Evolutionary conservation across 2,797 vertebrate species (phyloP), one percentile per base, ranked within the genome.

Genomic region (Myoxocephalus aenaeus): DNA sequence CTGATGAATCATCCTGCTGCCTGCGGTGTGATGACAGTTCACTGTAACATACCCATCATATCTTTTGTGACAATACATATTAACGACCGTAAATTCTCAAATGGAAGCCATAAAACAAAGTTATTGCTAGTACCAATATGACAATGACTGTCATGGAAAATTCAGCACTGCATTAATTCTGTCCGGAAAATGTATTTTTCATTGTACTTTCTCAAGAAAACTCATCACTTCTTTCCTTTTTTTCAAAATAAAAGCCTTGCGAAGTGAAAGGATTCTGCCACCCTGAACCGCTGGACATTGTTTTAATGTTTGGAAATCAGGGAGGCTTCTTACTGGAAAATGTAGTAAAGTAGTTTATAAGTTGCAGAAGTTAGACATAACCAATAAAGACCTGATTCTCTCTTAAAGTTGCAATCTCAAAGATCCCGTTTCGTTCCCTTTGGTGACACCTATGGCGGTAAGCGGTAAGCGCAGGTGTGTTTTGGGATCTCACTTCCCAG

Each of bases 171-270:
- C 14, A 10, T 62, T 48, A 1, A 62, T 7, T 50, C 46, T 25
- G n/a, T 50, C 25, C 68, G 42, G 53, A 62, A 22, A 59, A 17
- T 25, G 2, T 7, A 5, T 64, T 40, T 42, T 40, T 69, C 7
- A 1, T 48, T 66, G 22, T n/a, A 61, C 32, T 66, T 48, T 72
- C 34, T 25, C 1, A 53, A 53, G 38, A 54, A 54, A 69, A 83
- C 29, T 14, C 10, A 58, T 36, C 61, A 17, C 4, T n/a, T 22
- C 3, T 36, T 62, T 68, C 27, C 17, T 36, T 48, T 77, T 69
- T 27, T 27, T 77, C 61, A 59, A 75, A 79, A 72, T 72, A 83
- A 77, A 77, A 83, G 57, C 58, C 59, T 50, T n/a, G 14, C 4
- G 9, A 57, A 13, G 42, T 34, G 6, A 70, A 22, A 3, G 44